These are phyloP conservation scores for Mormyrus hasselquistii DNA, from an alignment of 2,797 vertebrate genomes.

Conservation along the genomic window DNA sequence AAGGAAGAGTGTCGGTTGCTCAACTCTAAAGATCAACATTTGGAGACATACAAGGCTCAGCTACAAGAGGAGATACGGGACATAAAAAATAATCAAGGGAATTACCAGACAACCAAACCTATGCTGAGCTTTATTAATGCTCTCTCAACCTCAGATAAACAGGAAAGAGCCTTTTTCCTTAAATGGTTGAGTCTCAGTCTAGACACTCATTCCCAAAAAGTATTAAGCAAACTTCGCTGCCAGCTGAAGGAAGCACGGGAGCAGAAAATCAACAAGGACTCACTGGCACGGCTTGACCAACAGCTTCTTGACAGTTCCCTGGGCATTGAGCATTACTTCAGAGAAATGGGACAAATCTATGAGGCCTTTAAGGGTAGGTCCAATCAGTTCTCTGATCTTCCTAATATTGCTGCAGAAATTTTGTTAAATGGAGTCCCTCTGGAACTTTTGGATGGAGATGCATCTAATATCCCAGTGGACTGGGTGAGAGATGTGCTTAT, in stretches of 20 bases:
- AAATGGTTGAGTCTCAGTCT: constrained; percentile 69
- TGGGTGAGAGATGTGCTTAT: constrained; percentile 62
- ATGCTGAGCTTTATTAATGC: constrained; percentile 43
- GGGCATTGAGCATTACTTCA: constrained; percentile 68
- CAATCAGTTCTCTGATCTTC: constrained; percentile 44
- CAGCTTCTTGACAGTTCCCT: constrained; percentile 59
- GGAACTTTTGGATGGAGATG: constrained; percentile 70
- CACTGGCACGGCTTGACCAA: constrained; percentile 43
- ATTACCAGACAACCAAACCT: constrained; percentile 31
- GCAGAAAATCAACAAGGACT: constrained; percentile 33
- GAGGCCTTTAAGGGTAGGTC: constrained; percentile 41
- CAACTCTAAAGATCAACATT: constrained; percentile 33
- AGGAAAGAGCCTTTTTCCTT: constrained; percentile 59
- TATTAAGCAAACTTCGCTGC: constrained; percentile 43
- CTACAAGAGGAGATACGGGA: constrained; percentile 29
- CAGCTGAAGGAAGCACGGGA: constrained; percentile 18
- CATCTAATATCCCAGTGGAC: constrained; percentile 63
- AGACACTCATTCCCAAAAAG: constrained; percentile 47
- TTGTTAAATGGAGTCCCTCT: constrained; percentile 65
- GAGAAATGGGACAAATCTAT: constrained; percentile 72
- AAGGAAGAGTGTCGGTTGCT: constrained; percentile 59
- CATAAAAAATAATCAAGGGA: constrained; percentile 23
- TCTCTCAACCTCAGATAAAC: constrained; percentile 39
- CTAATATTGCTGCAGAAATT: constrained; percentile 51
- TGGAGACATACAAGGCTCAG: constrained; percentile 50